Evolutionary conservation across 2,113 vertebrate species (phyloP).

Genomic region (Halichoerus grypus): DNA sequence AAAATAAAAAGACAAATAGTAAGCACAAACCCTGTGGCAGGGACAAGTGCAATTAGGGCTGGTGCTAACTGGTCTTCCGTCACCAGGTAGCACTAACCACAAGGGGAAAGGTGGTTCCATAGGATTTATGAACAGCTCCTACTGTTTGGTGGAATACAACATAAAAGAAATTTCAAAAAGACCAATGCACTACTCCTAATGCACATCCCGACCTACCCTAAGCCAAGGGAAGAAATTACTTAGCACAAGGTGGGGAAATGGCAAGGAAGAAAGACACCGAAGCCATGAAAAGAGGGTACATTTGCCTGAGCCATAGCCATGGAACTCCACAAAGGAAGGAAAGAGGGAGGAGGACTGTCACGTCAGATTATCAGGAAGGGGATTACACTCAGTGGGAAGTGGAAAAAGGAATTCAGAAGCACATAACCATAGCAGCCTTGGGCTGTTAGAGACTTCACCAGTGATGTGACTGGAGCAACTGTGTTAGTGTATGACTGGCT

Average conservation of each 20-base stretch:
- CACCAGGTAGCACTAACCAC: background rate
- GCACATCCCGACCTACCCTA: background rate
- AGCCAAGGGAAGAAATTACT: background rate
- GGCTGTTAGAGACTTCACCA: background rate
- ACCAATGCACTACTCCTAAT: background rate
- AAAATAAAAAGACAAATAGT: constrained; percentile 36
- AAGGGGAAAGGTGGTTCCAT: background rate
- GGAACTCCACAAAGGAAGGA: background rate
- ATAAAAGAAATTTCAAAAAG: background rate
- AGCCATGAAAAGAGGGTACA: background rate
- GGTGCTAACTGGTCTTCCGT: background rate
- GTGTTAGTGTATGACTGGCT: background rate
- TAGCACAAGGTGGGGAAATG: background rate
- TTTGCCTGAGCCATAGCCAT: background rate
- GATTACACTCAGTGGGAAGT: background rate
- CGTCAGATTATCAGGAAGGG: background rate
- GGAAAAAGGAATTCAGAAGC: background rate
- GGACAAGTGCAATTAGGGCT: background rate
- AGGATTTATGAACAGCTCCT: background rate
- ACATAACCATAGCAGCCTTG: background rate
- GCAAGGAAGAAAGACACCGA: background rate
- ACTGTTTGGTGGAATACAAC: background rate
- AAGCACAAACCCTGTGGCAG: background rate
- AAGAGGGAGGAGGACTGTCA: background rate
- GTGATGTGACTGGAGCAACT: background rate